Evolutionary conservation across 2,113 vertebrate species (phyloP).

Genomic region (Strigops habroptila): DNA sequence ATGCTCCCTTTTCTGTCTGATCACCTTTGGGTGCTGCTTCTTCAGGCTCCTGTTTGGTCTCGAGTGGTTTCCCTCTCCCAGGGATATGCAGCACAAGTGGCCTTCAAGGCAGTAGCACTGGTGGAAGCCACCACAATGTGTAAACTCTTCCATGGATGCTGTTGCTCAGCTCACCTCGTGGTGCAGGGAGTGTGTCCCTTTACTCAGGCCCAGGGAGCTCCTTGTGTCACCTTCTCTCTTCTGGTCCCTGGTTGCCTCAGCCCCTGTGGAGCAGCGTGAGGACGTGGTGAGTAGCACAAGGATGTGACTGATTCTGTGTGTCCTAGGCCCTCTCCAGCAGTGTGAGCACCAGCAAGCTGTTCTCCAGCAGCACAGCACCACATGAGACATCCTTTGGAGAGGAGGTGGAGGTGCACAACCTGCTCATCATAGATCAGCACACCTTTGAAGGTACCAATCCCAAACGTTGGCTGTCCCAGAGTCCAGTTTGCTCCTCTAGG

Average conservation of each 20-base stretch:
- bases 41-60: background rate
- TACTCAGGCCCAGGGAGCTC: background rate
- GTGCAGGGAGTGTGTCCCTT: background rate
- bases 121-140: background rate
- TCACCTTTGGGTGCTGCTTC: background rate
- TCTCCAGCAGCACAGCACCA: conserved; percentile 96
- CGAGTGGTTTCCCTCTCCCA: background rate
- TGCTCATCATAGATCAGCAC: conserved; percentile 97
- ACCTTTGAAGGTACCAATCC: conserved; percentile 89
- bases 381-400: conserved; percentile 97
- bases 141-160: background rate
- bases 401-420: conserved; percentile 97
- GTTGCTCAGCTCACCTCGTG: background rate
- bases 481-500: background rate
- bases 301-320: background rate
- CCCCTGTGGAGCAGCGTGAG: accelerated
- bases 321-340: conserved; percentile 93
- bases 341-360: conserved; percentile 96
- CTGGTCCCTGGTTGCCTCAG: background rate
- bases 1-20: background rate
- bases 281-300: accelerated
- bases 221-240: background rate
- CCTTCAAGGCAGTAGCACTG: background rate
- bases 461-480: too few relatives aligned
- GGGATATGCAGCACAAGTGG: background rate